Conservation (phyloP, 2,888 invertebrate species). For the Hirtodrosophila histrioides region DNA sequence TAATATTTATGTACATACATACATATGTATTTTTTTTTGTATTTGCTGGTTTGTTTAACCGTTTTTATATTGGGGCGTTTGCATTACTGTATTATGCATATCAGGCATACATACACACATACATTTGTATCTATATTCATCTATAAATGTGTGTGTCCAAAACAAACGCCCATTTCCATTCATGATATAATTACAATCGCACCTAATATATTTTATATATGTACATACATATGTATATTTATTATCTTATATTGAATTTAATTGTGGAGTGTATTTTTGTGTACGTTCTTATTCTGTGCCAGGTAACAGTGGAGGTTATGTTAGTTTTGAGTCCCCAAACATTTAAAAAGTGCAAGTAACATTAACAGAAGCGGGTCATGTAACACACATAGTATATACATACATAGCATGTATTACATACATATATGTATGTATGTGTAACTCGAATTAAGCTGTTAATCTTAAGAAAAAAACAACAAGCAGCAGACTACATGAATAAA, state of each 20-base stretch:
- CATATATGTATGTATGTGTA: neutral
- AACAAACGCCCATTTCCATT: conserved; percentile 20
- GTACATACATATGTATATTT: neutral
- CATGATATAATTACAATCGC: conserved; percentile 15
- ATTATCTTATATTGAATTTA: conserved; percentile 3
- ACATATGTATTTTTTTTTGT: neutral
- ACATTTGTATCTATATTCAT: neutral
- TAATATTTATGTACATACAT: too few species aligned
- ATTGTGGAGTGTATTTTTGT: conserved; percentile 11
- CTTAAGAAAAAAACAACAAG: conserved; percentile 8
- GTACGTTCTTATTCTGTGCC: conserved; percentile 19
- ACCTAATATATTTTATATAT: conserved; percentile 2
- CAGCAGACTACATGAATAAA: conserved; percentile 7
- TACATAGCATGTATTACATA: neutral
- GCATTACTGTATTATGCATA: conserved; percentile 28
- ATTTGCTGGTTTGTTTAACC: conserved; percentile 11
- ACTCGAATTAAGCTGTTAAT: conserved; percentile 18
- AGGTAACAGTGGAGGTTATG: conserved; percentile 38
- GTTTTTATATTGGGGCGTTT: conserved; percentile 41
- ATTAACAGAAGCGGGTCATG: neutral
- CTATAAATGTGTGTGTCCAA: neutral
- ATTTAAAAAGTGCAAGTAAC: conserved; percentile 20
- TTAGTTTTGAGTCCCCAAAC: neutral
- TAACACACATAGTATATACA: neutral
- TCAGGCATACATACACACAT: conserved; percentile 13